Conservation (phyloP, 2,888 invertebrate species). For the Nephrotoma flavescens region DNA sequence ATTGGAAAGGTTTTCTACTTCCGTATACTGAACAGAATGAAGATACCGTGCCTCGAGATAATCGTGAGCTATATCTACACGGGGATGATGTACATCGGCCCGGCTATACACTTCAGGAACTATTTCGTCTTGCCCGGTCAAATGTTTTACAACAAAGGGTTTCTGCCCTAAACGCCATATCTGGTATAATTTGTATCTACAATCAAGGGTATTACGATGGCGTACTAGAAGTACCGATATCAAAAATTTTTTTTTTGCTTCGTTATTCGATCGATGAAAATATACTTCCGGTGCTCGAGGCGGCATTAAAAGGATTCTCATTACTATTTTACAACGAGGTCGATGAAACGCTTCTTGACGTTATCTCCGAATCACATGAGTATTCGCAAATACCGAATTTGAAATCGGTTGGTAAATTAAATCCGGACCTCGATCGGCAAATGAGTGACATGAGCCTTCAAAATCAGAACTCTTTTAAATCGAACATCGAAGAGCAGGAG, state of each 20-base stretch:
- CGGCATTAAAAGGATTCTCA: constrained; percentile 61
- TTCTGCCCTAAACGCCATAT: constrained; percentile 62
- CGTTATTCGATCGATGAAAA: constrained; percentile 80
- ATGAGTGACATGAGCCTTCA: neutral
- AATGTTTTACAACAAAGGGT: constrained; percentile 71
- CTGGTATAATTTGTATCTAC: constrained; percentile 59
- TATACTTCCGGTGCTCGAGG: constrained; percentile 52
- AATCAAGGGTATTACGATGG: constrained; percentile 63
- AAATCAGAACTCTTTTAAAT: constrained; percentile 17
- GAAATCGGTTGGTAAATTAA: neutral
- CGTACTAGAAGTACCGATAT: constrained; percentile 57
- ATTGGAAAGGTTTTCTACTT: constrained; percentile 64
- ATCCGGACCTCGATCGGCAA: constrained; percentile 1
- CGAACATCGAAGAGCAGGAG: constrained; percentile 24
- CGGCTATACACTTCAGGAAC: constrained; percentile 80
- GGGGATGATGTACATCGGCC: constrained; percentile 84
- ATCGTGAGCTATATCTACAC: constrained; percentile 69
- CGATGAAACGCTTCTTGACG: constrained; percentile 45
- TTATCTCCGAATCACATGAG: constrained; percentile 1
- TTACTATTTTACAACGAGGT: constrained; percentile 59
- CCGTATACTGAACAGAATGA: constrained; percentile 47
- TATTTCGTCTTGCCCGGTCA: constrained; percentile 64
- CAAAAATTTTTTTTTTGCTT: constrained; percentile 62
- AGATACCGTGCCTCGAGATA: constrained; percentile 33
- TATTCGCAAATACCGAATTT: constrained; percentile 5